Evolutionary conservation across 2,113 vertebrate genomes (phyloP).

Genomic region (Lonchura striata): DNA sequence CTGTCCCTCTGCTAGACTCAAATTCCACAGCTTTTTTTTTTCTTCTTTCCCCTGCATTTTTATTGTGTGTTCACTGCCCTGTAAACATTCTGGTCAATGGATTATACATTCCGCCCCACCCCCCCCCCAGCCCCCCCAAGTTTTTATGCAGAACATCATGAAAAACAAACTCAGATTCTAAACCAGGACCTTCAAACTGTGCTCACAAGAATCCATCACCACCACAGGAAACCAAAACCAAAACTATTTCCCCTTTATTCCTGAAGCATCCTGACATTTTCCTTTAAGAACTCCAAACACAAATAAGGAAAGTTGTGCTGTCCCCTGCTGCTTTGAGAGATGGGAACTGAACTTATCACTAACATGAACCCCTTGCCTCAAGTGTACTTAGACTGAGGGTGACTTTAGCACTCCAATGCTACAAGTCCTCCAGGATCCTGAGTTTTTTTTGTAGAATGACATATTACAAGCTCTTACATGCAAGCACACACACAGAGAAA

Average conservation of each 20-base stretch:
- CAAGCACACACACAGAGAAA: neutral
- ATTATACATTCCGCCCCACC: neutral
- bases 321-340: neutral
- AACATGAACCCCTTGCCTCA: neutral
- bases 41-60: neutral
- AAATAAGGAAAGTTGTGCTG: neutral
- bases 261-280: neutral
- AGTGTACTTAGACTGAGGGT: neutral
- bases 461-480: neutral
- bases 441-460: neutral
- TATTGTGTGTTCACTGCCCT: neutral
- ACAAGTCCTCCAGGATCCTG: neutral
- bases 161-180: neutral
- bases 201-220: neutral
- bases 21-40: neutral
- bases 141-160: neutral
- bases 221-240: constrained; percentile 37
- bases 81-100: neutral
- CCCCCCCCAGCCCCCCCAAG: rapidly evolving
- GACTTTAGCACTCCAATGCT: neutral
- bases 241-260: constrained; percentile 6
- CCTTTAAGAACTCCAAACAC: neutral
- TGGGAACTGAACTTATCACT: neutral
- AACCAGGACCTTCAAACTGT: neutral
- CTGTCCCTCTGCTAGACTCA: neutral